phyloP scores from a whole-genome alignment of 2,888 invertebrate species.

The Trichopria drosophilae region DNA sequence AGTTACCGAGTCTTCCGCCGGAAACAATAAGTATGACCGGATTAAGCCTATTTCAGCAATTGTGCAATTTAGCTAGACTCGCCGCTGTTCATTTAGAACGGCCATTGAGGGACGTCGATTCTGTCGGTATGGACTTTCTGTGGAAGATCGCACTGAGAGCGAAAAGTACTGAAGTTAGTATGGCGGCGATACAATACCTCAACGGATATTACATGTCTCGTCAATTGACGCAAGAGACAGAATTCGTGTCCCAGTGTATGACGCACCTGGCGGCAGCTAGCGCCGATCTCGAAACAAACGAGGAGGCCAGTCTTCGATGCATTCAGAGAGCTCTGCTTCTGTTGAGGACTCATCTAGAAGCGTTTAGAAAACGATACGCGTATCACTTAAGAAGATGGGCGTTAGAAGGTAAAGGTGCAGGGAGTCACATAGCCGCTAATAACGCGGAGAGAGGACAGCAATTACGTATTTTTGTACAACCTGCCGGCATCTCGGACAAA shows the following conservation, averaged over 20 bases:
- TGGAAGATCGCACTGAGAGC: constrained; percentile 93
- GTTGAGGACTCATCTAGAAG: constrained; percentile 90
- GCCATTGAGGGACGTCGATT: constrained; percentile 60
- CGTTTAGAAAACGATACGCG: constrained; percentile 84
- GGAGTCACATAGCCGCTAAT: constrained; percentile 73
- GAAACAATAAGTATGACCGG: constrained; percentile 92
- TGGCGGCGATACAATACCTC: constrained; percentile 92
- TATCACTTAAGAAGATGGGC: constrained; percentile 89
- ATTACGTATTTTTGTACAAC: constrained; percentile 81
- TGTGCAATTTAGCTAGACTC: constrained; percentile 83
- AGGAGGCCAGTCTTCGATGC: constrained; percentile 81
- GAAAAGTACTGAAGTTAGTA: constrained; percentile 89
- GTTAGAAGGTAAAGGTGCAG: constrained; percentile 77
- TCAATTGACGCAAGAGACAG: constrained; percentile 86
- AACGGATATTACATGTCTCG: constrained; percentile 94
- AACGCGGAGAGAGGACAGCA: constrained; percentile 67
- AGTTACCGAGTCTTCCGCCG: constrained; percentile 84
- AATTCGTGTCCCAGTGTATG: constrained; percentile 93
- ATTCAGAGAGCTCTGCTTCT: constrained; percentile 87
- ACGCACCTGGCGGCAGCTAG: constrained; percentile 84
- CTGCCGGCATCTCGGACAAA: constrained; percentile 84
- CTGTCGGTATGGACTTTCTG: constrained; percentile 86
- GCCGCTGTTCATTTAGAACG: constrained; percentile 68
- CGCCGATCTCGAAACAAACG: constrained; percentile 65
- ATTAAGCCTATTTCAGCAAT: constrained; percentile 85